Conservation (phyloP, 1,140 invertebrate species). For the Hyles euphorbiae region DNA sequence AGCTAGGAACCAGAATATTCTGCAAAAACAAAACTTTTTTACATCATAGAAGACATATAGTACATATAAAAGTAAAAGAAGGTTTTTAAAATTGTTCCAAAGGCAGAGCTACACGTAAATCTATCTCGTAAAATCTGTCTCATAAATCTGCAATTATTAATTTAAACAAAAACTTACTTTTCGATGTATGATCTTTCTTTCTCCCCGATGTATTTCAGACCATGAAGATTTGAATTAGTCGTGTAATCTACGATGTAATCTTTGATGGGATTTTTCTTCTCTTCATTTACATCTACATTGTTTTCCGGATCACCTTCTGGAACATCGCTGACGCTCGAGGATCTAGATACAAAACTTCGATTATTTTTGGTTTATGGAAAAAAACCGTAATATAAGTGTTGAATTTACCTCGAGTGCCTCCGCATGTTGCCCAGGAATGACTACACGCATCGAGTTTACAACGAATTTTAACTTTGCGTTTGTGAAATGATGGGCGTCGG, state of each 20-base stretch:
- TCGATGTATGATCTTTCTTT: conserved; percentile 50
- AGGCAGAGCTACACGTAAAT: no score
- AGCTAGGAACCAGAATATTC: conserved; percentile 74
- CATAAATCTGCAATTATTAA: no score
- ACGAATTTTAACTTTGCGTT: background rate
- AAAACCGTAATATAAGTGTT: no score
- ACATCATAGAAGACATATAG: no score
- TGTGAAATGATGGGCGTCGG: background rate
- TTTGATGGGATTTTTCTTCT: conserved; percentile 34
- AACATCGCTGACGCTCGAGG: conserved; percentile 28
- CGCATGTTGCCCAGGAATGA: no score
- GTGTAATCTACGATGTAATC: conserved; percentile 57
- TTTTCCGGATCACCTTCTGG: conserved; percentile 20
- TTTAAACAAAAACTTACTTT: conserved; percentile 38
- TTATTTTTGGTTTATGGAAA: no score
- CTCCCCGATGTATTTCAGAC: conserved; percentile 61
- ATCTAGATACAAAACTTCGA: conserved; percentile 20
- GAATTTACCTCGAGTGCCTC: no score
- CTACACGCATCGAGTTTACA: background rate
- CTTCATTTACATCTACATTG: background rate
- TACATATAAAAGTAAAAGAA: no score
- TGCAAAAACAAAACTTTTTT: conserved; percentile 26
- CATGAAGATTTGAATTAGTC: conserved; percentile 59
- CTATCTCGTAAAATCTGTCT: no score
- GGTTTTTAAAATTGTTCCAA: no score